Evolutionary conservation across 2,113 vertebrate genomes (phyloP), one percentile per base, ranked within the genome.

Genomic region (Chaetodon auriga): DNA sequence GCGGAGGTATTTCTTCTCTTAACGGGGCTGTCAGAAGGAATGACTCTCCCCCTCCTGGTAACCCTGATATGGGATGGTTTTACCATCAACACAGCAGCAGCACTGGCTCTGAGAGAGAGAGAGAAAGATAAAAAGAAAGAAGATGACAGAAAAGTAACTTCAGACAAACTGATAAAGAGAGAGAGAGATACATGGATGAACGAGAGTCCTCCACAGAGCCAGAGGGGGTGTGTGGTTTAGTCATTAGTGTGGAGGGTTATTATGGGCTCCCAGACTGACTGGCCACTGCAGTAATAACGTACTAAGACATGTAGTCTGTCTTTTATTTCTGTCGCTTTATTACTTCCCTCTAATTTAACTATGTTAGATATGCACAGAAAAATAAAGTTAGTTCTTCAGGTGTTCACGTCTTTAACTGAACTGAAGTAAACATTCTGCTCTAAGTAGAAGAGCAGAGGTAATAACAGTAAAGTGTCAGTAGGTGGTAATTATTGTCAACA

Each of bases 191-290:
- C 30, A 30, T 30, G 3, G 30, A 30, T 30, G 30, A 3, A 30
- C n/a, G 30, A 30, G 30, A 30, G 30, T 2, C 30, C 30, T 1
- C 30, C 2, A 30, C 30, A 30, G 30, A 30, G 30, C 30, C 30
- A 30, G 30, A 30, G 30, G 30, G 30, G 30, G 71, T 76, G 80
- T 77, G 89, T 86, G 87, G 78, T 84, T 89, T 87, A 75, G 87
- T 86, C 82, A 85, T 86, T 87, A 80, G 79, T 90, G 81, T 88
- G 73, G 83, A 87, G 73, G 82, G 82, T 81, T 90, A 84, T 88
- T 86, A 83, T 14, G 58, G 83, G 86, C 87, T 85, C 68, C 78
- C 84, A 92, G 84, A 92, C 90, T 89, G 73, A 87, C 90, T 89
- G 88, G 84, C 88, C 86, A 80, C 90, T 73, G 81, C 81, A 74